A percentile compares a stretch with the other conserved stretches of the same genome.
Conservation (phyloP, 2,797 vertebrate genomes). For the Gouania willdenowi region DNA sequence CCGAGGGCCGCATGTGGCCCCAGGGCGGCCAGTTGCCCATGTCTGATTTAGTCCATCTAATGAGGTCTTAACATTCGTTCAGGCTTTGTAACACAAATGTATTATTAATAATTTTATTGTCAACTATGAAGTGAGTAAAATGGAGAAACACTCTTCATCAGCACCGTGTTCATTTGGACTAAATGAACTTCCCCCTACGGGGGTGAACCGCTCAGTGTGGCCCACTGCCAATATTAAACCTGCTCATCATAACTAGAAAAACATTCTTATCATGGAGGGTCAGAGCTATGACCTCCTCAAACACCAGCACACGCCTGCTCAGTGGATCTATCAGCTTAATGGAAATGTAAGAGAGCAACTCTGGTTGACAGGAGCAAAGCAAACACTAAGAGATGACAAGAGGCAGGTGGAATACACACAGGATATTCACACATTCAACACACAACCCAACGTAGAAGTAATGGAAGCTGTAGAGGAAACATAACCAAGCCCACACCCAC, state of each 20-base stretch:
- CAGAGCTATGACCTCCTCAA: slow-evolving; percentile 28
- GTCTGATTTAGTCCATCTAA: no score
- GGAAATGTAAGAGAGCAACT: slow-evolving; percentile 55
- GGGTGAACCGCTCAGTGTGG: slow-evolving; percentile 5
- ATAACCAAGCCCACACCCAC: slow-evolving; percentile 28
- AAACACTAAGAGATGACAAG: slow-evolving; percentile 50
- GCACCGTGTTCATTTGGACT: no score
- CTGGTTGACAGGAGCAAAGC: slow-evolving; percentile 52
- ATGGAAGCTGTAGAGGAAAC: slow-evolving; percentile 19
- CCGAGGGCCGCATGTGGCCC: no score
- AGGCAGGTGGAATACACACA: slow-evolving; percentile 53
- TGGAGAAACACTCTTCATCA: no score
- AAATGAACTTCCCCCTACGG: no score
- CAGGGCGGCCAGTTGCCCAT: no score
- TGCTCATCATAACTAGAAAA: slow-evolving; percentile 19
- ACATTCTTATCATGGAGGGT: slow-evolving; percentile 38
- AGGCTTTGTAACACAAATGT: no score
- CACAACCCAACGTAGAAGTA: slow-evolving; percentile 5
- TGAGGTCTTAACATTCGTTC: no score
- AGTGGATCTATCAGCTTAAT: slow-evolving; percentile 59
- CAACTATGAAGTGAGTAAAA: no score
- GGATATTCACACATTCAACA: slow-evolving; percentile 24
- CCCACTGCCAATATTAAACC: slow-evolving; percentile 25
- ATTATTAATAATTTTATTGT: no score
- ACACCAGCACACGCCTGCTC: background rate